Evolutionary conservation across 2,797 vertebrate genomes (phyloP).

Genomic region (Hozukius guyotensis): DNA sequence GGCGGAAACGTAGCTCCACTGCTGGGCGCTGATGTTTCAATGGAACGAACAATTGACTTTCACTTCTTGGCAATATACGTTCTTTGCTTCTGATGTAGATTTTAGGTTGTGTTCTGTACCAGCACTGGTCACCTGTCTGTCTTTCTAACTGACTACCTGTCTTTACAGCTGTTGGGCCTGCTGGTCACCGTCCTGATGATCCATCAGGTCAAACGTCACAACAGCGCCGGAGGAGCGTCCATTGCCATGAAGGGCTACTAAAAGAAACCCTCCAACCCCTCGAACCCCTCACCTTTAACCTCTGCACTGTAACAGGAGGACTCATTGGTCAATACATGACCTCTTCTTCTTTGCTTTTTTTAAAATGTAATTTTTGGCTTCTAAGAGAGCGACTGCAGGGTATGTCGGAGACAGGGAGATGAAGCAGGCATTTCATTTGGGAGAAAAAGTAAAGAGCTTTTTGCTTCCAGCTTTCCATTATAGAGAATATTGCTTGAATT

Average conservation of each 20-base stretch:
- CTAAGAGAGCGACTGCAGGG: neutral
- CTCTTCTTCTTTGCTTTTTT: neutral
- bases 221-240: neutral
- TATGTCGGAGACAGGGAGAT: neutral
- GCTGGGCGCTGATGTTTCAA: too few species aligned
- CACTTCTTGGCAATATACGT: too few species aligned
- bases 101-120: too few species aligned
- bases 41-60: too few species aligned
- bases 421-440: neutral
- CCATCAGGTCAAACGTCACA: conserved; percentile 48
- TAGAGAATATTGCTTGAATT: neutral
- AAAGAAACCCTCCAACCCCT: neutral
- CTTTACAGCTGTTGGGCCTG: conserved; percentile 62
- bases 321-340: neutral
- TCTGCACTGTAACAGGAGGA: conserved; percentile 26
- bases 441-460: neutral
- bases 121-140: neutral
- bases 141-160: neutral
- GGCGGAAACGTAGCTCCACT: too few species aligned
- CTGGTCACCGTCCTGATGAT: conserved; percentile 65
- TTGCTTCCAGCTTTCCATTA: neutral
- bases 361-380: neutral
- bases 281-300: neutral
- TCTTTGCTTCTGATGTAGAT: neutral
- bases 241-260: conserved; percentile 66